Evolutionary conservation across 2,113 vertebrate species (phyloP), one percentile per base, ranked within the genome.

Genomic region (Aythya baeri): DNA sequence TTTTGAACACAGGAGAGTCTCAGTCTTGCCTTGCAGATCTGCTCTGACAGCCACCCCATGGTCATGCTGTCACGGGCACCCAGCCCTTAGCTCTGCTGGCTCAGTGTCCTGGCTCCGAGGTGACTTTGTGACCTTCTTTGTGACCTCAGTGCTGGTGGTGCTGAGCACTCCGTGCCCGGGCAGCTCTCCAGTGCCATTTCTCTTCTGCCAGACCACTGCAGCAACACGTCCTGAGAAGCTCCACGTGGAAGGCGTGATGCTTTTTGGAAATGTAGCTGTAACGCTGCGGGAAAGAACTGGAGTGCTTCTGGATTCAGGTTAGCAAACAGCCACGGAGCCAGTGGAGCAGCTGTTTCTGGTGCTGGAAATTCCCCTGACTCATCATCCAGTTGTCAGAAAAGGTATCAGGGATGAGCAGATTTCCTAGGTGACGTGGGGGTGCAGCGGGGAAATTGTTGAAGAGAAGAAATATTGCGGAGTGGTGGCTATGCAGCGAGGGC

Each of bases 31-130:
- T 46, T 4, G 1, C 9, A 4, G 26, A 29, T 0, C 1, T 11
- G 1, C 58, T 23, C 11, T 1, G 14, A 3, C 6, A 6, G 57
- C 13, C 49, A 8, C 27, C 27, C 41, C 7, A 4, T 1, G 9
- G 31, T 81, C 2, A 0, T 2, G 22, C 82, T 75, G 85, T 70
- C 59, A 43, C 58, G 9, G 32, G 1, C 2, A 2, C 20, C 26
- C 32, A 49, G 13, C 46, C 44, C 54, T 54, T 29, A 21, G 12
- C 44, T 54, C 13, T 27, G 55, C 13, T 27, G 55, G 25, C 34
- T 52, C 25, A 54, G 46, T n/a, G 75, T 34, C 27, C 31, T 0
- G 4, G 65, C 23, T 12, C 32, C 26, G 2, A 27, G 72, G 16
- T 7, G 54, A 46, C 9, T 4, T 34, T 86, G 46, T 46, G 44